These are phyloP conservation scores for Lytechinus pictus DNA, from an alignment of 35 echinoderm and acorn worm genomes.

Conservation along the genomic window DNA sequence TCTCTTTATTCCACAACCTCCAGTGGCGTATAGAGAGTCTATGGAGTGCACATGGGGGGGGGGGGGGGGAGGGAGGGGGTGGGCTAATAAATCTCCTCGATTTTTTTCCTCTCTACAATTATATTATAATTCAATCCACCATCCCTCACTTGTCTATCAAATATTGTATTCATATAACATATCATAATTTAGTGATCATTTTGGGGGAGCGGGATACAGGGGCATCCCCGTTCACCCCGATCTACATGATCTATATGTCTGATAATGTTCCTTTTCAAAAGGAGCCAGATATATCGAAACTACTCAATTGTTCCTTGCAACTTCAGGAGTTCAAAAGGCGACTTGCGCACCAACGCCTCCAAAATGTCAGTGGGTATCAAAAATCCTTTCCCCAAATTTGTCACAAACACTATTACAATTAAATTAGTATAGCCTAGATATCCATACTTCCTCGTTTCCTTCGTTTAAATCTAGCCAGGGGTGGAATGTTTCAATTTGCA, in stretches of 20 bases:
- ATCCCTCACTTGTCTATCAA: no score
- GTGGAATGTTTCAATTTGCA: neutral
- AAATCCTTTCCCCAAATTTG: neutral
- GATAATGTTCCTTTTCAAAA: neutral
- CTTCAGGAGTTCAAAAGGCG: constrained; percentile 8
- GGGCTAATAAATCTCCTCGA: no score
- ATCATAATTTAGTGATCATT: no score
- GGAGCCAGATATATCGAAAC: neutral
- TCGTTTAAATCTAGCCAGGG: neutral
- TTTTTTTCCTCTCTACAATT: no score
- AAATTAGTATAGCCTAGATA: neutral
- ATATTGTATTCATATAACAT: no score
- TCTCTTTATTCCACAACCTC: neutral
- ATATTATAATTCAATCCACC: no score
- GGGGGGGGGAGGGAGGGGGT: no score
- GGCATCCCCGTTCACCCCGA: no score
- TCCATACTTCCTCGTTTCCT: neutral
- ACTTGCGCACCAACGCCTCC: neutral
- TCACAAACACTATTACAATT: neutral
- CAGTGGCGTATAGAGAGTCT: no score
- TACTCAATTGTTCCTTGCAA: neutral
- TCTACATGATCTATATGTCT: no score
- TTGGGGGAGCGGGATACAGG: no score
- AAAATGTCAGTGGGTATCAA: neutral
- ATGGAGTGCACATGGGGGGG: no score